A percentile compares a stretch with the other conserved stretches of the same genome.
Evolutionary conservation across 2,888 invertebrate genomes (phyloP).

Genomic region (Papilio gigon): DNA sequence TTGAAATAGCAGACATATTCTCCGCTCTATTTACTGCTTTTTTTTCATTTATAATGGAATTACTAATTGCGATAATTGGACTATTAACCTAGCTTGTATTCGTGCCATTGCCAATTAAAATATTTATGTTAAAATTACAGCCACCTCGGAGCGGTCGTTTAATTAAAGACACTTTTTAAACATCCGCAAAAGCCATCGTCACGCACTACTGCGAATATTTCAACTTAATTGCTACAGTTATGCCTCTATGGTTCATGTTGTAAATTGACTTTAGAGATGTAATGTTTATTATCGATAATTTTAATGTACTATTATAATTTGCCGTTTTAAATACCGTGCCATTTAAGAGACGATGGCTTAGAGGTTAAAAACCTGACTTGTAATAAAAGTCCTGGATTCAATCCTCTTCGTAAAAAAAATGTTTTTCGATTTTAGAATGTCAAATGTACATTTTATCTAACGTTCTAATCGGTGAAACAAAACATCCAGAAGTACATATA

Average conservation of each 20-base stretch:
- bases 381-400: no score
- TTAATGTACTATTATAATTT: neutral
- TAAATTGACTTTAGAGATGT: slow-evolving; percentile 13
- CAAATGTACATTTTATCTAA: no score
- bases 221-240: slow-evolving; percentile 22
- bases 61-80: slow-evolving; percentile 35
- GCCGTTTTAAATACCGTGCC: neutral
- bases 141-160: slow-evolving; percentile 17
- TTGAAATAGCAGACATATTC: slow-evolving; percentile 8
- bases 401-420: no score
- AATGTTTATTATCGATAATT: slow-evolving; percentile 11
- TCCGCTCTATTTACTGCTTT: neutral
- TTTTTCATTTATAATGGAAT: slow-evolving; percentile 16
- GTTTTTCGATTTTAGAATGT: no score
- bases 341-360: no score
- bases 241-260: neutral
- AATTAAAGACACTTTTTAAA: slow-evolving; percentile 33
- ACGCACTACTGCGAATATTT: slow-evolving; percentile 4
- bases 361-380: no score
- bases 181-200: slow-evolving; percentile 12
- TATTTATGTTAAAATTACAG: slow-evolving; percentile 37
- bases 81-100: slow-evolving; percentile 25
- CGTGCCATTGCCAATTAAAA: slow-evolving; percentile 36
- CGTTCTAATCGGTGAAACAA: no score
- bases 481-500: no score